These are phyloP conservation scores for Poecilus cupreus DNA, from an alignment of 2,888 invertebrate species.

Conservation along the genomic window DNA sequence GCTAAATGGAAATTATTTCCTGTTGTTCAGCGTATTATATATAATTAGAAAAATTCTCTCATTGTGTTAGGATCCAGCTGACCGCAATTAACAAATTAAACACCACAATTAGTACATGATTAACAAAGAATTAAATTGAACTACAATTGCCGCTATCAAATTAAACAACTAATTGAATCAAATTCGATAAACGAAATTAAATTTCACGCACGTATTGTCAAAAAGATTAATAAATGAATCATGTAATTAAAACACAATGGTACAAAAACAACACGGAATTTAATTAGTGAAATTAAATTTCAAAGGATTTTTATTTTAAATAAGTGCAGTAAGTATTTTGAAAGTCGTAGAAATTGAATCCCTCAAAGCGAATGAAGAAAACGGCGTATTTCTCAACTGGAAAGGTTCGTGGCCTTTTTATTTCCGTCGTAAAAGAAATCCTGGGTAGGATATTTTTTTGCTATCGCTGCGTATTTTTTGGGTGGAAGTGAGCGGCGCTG, in stretches of 20 bases:
- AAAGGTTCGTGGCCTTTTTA: too few relatives aligned
- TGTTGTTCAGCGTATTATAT: too few relatives aligned
- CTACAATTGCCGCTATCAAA: conserved; percentile 10
- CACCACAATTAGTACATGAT: background rate
- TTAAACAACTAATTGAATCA: conserved; percentile 36
- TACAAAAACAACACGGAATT: too few relatives aligned
- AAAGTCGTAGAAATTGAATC: too few relatives aligned
- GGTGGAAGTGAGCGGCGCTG: background rate
- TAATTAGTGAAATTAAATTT: too few relatives aligned
- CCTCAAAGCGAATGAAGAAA: too few relatives aligned
- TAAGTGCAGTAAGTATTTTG: too few relatives aligned
- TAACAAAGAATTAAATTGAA: conserved; percentile 14
- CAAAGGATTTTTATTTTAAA: too few relatives aligned
- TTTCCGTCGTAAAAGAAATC: background rate
- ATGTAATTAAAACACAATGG: background rate
- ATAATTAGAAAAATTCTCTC: too few relatives aligned
- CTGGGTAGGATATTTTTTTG: conserved; percentile 8
- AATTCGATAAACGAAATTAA: conserved; percentile 44
- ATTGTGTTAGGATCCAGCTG: too few relatives aligned
- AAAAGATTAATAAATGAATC: background rate
- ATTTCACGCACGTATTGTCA: background rate
- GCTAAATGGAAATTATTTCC: too few relatives aligned
- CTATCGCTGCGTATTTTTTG: conserved; percentile 39
- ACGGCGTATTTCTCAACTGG: too few relatives aligned
- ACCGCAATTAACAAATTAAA: conserved; percentile 36